Conservation (phyloP, 2,113 vertebrate species). For the Chascanopsetta lugubris region DNA sequence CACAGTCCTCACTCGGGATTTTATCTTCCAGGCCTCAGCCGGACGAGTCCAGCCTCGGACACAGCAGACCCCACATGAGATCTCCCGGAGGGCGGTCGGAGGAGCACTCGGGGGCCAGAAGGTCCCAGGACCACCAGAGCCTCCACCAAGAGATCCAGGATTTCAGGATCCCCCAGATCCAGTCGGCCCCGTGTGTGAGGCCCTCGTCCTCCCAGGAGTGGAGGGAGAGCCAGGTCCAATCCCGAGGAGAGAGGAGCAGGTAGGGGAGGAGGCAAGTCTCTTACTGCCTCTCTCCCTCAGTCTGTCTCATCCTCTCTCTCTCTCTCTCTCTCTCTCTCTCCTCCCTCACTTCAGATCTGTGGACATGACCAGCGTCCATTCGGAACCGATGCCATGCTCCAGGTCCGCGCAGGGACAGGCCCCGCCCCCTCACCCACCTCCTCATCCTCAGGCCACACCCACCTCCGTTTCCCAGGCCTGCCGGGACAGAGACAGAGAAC, state of each 20-base stretch:
- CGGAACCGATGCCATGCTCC: slow-evolving; percentile 28
- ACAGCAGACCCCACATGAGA: slow-evolving; percentile 68
- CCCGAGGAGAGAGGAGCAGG: slow-evolving; percentile 37
- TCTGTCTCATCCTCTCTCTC: background rate
- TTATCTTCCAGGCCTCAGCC: slow-evolving; percentile 35
- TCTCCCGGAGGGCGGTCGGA: slow-evolving; percentile 55
- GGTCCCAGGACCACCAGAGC: slow-evolving; percentile 38
- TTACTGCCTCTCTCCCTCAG: background rate
- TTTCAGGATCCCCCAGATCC: slow-evolving; percentile 7
- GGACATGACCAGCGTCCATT: slow-evolving; percentile 63
- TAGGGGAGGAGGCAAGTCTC: slow-evolving; percentile 2
- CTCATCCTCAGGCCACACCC: slow-evolving; percentile 56
- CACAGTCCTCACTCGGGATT: slow-evolving; percentile 3
- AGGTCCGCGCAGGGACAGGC: slow-evolving; percentile 58
- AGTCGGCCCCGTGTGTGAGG: slow-evolving; percentile 21
- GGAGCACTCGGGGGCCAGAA: slow-evolving; percentile 18
- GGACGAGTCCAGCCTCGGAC: slow-evolving; percentile 56
- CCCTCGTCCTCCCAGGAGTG: slow-evolving; percentile 52
- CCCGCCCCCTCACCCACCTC: slow-evolving; percentile 11
- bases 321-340: background rate
- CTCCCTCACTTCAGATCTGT: slow-evolving; percentile 35
- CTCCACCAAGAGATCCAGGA: slow-evolving; percentile 44
- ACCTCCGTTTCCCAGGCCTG: slow-evolving; percentile 46
- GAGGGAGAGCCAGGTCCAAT: slow-evolving; percentile 54
- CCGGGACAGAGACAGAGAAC: slow-evolving; percentile 56